Percentiles rank a stretch among this genome's conserved stretches.
Conservation (phyloP, 2,113 vertebrate species). For the Elgaria multicarinata region DNA sequence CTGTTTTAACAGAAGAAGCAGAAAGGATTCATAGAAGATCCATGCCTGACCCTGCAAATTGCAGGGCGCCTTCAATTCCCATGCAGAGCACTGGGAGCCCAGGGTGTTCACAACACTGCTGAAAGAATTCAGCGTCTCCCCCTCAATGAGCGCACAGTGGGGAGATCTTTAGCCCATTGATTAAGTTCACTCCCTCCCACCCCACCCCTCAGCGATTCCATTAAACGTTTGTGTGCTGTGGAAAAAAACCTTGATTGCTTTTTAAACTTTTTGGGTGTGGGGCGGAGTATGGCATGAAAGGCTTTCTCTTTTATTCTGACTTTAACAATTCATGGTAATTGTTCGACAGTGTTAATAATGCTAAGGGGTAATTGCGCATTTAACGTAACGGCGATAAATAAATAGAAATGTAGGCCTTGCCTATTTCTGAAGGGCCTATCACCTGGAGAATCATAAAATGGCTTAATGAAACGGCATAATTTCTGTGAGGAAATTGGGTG, state of each 20-base stretch:
- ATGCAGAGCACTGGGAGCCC: neutral
- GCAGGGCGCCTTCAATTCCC: conserved; percentile 1
- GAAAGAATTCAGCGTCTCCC: conserved; percentile 16
- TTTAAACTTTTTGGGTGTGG: conserved; percentile 18
- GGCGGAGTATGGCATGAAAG: neutral
- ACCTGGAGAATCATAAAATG: neutral
- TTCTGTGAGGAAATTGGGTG: too few species aligned
- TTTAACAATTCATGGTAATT: conserved; percentile 28
- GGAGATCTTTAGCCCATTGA: conserved; percentile 20
- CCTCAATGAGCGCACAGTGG: neutral
- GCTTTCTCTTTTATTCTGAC: neutral
- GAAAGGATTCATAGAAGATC: conserved; percentile 24
- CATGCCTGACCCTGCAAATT: neutral
- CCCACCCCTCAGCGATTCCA: neutral
- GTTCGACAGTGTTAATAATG: neutral
- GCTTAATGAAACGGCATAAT: too few species aligned
- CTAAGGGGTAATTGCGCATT: neutral
- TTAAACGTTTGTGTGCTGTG: conserved; percentile 7
- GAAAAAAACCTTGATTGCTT: conserved; percentile 33
- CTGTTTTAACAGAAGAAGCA: neutral
- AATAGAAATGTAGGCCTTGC: neutral
- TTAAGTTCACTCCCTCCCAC: neutral
- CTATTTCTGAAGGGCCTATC: neutral
- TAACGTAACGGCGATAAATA: neutral
- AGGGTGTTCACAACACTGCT: neutral